These are phyloP conservation scores for Tragulus kanchil DNA, from an alignment of 2,113 vertebrate genomes.

Conservation along the genomic window DNA sequence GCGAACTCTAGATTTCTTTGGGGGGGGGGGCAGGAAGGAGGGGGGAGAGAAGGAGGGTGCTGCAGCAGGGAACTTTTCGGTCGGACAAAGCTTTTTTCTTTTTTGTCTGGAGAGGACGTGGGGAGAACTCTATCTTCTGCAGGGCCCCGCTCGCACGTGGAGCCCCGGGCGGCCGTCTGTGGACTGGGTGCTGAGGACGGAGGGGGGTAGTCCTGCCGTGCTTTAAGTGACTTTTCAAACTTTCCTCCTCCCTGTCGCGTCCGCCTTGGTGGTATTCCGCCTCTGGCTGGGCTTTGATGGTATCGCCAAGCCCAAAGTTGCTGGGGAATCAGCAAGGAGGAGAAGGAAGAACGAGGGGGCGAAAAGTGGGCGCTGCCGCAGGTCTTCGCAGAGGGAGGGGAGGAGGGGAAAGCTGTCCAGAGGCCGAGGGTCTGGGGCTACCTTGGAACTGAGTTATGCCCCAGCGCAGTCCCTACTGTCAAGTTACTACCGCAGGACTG, in stretches of 20 bases:
- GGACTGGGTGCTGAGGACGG: neutral
- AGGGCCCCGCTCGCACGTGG: slow-evolving; percentile 55
- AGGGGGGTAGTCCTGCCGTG: slow-evolving; percentile 23
- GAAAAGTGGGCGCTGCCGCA: slow-evolving; percentile 55
- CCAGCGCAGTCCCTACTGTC: slow-evolving; percentile 62
- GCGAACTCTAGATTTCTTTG: slow-evolving; percentile 1
- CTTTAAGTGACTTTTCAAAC: slow-evolving; percentile 81
- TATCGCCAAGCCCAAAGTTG: slow-evolving; percentile 73
- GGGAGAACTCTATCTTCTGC: neutral
- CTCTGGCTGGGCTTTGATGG: slow-evolving; percentile 51
- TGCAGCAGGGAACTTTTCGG: slow-evolving; percentile 79
- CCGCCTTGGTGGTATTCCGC: slow-evolving; percentile 50
- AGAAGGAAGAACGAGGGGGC: neutral
- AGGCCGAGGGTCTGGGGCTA: neutral
- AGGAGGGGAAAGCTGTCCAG: neutral
- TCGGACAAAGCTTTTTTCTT: neutral
- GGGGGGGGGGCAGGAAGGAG: rapidly evolving
- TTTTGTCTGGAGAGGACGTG: neutral
- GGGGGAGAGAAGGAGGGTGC: neutral
- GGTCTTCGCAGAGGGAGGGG: neutral
- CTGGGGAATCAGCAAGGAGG: slow-evolving; percentile 2
- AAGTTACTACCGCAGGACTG: slow-evolving; percentile 78
- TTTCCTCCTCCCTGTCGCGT: slow-evolving; percentile 67
- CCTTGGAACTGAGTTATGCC: slow-evolving; percentile 16
- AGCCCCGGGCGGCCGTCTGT: neutral